Base-by-base conservation (phyloP, 2,113 vertebrate genomes). In the Uria aalge region DNA sequence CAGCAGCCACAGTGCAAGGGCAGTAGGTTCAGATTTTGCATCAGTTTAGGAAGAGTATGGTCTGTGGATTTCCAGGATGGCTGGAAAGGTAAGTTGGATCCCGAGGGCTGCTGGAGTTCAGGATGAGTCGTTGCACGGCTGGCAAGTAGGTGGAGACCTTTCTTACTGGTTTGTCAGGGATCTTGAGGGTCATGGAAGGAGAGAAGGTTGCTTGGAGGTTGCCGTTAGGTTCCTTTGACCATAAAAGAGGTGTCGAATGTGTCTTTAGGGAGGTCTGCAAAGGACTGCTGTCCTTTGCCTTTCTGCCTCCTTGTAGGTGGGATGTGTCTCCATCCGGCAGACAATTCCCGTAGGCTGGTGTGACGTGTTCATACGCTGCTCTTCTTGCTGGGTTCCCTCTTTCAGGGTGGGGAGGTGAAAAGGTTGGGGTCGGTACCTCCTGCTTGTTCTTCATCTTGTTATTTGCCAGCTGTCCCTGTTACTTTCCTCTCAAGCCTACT, bases 291-390 rank as follows among this genome's bases (percentile, higher is more conserved):
- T 32, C 29, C 66, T 47, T 45, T 38, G 45, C 53, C 24, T 45
- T 60, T 29, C 40, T 55, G 29, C n/a, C n/a, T 55, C n/a, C 34
- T 29, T 6, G 47, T 11, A 14, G 23, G 15, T 27, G 64, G 24
- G 62, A 24, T 3, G 20, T 5, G 7, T 21, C 41, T 13, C 48
- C 21, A 1, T 5, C 22, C 5, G 36, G 53, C 17, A 32, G 53
- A 43, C 1, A 3, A 21, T 36, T 24, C n/a, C 23, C 2, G 1
- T 6, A 7, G 48, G 30, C 72, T 50, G 72, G 41, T 4, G n/a
- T 2, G 64, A 36, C 0, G 29, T 1, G 1, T 32, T 48, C 20
- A 1, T 3, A 16, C 6, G 21, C 50, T 27, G 18, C 73, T 52
- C 12, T 23, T 23, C 69, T 22, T 16, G 10, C 53, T 34, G 48